Base-by-base conservation (phyloP, 1,140 invertebrate genomes). In the Trinorchestia longiramus region DNA sequence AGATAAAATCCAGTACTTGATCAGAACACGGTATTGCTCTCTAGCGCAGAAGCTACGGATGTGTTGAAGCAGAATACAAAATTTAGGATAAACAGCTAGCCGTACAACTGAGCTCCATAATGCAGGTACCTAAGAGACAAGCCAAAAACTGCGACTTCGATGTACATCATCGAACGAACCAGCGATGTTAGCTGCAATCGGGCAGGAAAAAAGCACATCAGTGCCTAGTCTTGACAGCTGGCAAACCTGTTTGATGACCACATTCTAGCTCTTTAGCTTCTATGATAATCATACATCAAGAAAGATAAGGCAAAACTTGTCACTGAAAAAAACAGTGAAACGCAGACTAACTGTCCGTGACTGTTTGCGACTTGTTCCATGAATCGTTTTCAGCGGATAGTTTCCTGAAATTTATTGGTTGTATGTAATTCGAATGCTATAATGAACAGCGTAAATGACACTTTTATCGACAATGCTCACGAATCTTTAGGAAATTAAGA, bases 171-270 rank as follows among this genome's bases (percentile, higher is more conserved):
- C 62, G 62, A 77, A 23, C 28, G 8, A 28, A 77, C 36, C 62
- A 77, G 28, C 62, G 11, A 77, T 77, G 62, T 36, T 77, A 3
- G 28, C 62, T 77, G 62, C 62, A 77, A 77, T 77, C 11, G 11
- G 3, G 62, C 62, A 15, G 8, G 28, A 77, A 36, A 77, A 77
- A 53, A 53, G 47, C 47, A 43, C 88, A 90, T 90, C 88, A 90
- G 11, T 90, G 23, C 43, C 88, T 43, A 42, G 43, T 42, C 88
- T 43, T 90, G 88, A 90, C 88, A 43, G 88, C 88, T 90, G 43
- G 43, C 88, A 90, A 90, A 90, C 88, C 88, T 42, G 88, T 90
- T 90, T 43, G 88, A 90, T 90, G 88, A 43, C 88, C 28, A 90
- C 88, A 90, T 36, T 11, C 28, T 3, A 28, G 62, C 11, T 77